Evolutionary conservation across 2,888 invertebrate genomes (phyloP).

Genomic region (Melieria omissa): DNA sequence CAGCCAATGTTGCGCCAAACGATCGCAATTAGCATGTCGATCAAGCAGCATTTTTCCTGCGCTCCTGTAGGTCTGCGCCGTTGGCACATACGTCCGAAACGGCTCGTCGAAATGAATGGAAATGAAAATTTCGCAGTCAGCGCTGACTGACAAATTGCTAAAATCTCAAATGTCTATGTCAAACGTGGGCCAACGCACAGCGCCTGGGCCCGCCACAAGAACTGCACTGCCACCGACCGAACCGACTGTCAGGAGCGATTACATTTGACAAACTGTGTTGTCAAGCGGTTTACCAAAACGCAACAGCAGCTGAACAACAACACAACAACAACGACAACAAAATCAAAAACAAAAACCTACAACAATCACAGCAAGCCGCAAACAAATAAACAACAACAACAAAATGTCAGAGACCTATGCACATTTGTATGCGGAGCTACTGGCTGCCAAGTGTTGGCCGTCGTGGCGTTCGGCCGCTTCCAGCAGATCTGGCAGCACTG

Average conservation of each 20-base stretch:
- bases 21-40: no score
- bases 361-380: conserved; percentile 12
- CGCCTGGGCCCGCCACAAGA: neutral
- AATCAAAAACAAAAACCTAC: neutral
- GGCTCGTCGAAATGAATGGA: no score
- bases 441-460: conserved; percentile 3
- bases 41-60: no score
- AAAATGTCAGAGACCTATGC: neutral
- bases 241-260: conserved; percentile 37
- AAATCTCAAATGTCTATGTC: conserved; percentile 36
- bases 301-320: conserved; percentile 10
- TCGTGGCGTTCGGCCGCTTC: neutral
- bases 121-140: no score
- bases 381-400: conserved; percentile 15
- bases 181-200: conserved; percentile 4
- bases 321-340: conserved; percentile 16
- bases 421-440: conserved; percentile 19
- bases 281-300: conserved; percentile 20
- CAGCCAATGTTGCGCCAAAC: no score
- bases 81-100: no score
- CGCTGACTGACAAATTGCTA: conserved; percentile 37
- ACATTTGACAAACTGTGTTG: conserved; percentile 37
- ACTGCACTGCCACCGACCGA: conserved; percentile 4
- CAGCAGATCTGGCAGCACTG: neutral
- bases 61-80: no score